phyloP scores from a whole-genome alignment of 1,140 invertebrate genomes.

The Caenorhabditis remanei region DNA sequence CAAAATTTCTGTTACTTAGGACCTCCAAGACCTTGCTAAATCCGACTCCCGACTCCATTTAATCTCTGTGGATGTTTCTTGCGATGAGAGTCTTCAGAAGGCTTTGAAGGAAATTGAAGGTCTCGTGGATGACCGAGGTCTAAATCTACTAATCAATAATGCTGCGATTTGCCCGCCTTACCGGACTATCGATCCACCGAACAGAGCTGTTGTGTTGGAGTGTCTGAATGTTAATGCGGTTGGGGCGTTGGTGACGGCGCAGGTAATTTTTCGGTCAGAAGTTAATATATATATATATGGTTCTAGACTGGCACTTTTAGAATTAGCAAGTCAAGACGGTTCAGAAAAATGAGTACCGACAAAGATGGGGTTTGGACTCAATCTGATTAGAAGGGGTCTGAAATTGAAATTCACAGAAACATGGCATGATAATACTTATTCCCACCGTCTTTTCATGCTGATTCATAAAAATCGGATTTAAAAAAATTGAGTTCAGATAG shows the following conservation, averaged over 20 bases:
- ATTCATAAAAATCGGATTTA: no score
- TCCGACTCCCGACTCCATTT: slow-evolving; percentile 16
- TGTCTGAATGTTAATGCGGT: slow-evolving; percentile 51
- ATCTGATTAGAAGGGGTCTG: no score
- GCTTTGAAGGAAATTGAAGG: slow-evolving; percentile 18
- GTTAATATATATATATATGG: no score
- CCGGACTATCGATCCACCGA: not conserved
- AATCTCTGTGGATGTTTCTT: slow-evolving; percentile 33
- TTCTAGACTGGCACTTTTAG: no score
- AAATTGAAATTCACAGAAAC: no score
- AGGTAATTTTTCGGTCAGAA: slow-evolving; percentile 7
- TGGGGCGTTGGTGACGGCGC: slow-evolving; percentile 40
- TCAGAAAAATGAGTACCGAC: no score
- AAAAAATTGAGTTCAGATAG: not conserved
- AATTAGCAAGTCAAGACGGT: no score
- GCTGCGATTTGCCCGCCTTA: slow-evolving; percentile 50
- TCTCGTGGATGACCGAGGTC: slow-evolving; percentile 37
- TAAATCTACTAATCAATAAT: slow-evolving; percentile 60
- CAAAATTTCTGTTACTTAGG: not conserved
- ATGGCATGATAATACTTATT: no score
- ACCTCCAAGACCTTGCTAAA: not conserved
- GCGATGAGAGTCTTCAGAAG: slow-evolving; percentile 21
- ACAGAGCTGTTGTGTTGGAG: not conserved
- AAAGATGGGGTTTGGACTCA: no score
- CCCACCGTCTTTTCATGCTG: no score